Base-by-base conservation (phyloP, 1,140 invertebrate species). In the Drosophila mauritiana region DNA sequence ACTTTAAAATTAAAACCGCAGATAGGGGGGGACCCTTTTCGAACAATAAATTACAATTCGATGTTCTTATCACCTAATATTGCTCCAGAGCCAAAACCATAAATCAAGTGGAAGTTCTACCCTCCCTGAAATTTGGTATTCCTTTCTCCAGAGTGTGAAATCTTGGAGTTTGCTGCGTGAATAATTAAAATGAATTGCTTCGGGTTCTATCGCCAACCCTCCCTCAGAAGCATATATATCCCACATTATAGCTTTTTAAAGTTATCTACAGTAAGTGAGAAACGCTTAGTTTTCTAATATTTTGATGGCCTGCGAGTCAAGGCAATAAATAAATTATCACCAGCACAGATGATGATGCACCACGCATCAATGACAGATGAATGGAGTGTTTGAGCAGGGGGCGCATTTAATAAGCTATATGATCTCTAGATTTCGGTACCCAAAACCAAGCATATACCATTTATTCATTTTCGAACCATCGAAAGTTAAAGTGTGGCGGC, bases 101-200 rank as follows among this genome's bases (percentile, higher is more conserved):
- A 89, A 88, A 88, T 88, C 84, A 88, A 89, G 79, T 80, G 62
- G 74, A 72, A 83, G 64, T 82, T 40, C 51, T n/a, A 31, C 22
- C 64, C 48, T 76, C 59, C 36, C 31, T 57, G 54, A 36, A 51
- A 58, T 36, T 46, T 65, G 27, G 7, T 64, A 37, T 54, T 77
- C 51, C 69, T 80, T 68, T 77, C 56, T 58, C 78, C 56, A 48
- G 74, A 70, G 76, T 84, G 82, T 79, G 52, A 86, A 83, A 79
- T 89, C 70, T 80, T 80, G 73, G 79, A 79, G 31, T 56, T 56
- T 37, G 46, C 59, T 51, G 83, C 83, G 83, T 88, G 83, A 89
- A 88, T 88, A 88, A 88, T 88, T 88, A 88, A 89, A 88, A 88
- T 83, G 75, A 89, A 88, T 88, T 83, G 83, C 76, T 61, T 43